Evolutionary conservation across 2,113 vertebrate genomes (phyloP).

Genomic region (Verasper variegatus): DNA sequence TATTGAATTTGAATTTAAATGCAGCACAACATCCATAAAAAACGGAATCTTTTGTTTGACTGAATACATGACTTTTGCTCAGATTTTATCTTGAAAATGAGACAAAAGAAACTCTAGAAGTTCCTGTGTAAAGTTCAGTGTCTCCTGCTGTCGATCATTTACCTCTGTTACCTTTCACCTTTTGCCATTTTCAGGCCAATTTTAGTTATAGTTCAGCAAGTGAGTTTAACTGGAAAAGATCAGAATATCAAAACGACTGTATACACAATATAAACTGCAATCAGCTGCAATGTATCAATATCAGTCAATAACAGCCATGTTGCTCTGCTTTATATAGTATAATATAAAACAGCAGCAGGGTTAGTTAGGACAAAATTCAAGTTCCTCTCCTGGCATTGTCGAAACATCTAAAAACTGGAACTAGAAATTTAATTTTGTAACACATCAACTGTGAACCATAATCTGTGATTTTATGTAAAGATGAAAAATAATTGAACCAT

Average conservation of each 20-base stretch:
- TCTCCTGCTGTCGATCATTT: constrained; percentile 59
- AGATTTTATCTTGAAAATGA: background rate
- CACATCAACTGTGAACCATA: too few relatives aligned
- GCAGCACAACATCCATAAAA: background rate
- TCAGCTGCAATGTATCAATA: background rate
- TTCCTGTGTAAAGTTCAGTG: constrained; percentile 46
- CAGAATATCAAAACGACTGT: background rate
- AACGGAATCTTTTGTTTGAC: background rate
- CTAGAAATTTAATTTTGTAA: too few relatives aligned
- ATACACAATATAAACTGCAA: background rate
- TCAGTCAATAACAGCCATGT: background rate
- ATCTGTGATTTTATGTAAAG: too few relatives aligned
- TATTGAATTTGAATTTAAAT: background rate
- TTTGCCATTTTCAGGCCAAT: constrained; percentile 31
- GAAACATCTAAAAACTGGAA: too few relatives aligned
- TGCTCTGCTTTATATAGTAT: too few relatives aligned
- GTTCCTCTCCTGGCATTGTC: too few relatives aligned
- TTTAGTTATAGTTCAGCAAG: background rate
- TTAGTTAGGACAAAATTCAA: too few relatives aligned
- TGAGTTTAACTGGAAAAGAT: background rate
- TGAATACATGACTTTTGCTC: background rate
- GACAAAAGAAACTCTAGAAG: constrained; percentile 1
- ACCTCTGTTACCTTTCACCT: constrained; percentile 36
- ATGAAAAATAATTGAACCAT: too few relatives aligned
- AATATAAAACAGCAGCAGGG: too few relatives aligned